Evolutionary conservation across 2,888 invertebrate genomes (phyloP).

Genomic region (Aethes cnicana): DNA sequence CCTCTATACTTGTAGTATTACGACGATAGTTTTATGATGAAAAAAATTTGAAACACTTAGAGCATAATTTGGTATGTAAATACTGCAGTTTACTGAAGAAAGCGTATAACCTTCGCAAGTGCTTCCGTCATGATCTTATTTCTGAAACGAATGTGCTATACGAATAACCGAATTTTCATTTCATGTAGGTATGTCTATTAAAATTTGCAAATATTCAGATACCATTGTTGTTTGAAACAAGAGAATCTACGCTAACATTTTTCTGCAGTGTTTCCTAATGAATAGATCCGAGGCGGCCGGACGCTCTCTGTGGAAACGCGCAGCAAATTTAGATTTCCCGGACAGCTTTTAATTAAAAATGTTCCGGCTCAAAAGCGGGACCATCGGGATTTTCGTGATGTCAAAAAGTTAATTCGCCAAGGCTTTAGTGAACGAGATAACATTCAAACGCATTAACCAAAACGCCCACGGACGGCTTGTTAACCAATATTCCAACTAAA

Average conservation of each 20-base stretch:
- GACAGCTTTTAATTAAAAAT: constrained; percentile 61
- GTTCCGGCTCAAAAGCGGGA: constrained; percentile 42
- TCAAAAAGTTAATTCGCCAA: constrained; percentile 50
- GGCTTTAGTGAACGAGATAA: constrained; percentile 29
- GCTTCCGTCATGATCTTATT: no score
- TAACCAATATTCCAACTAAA: no score
- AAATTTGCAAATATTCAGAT: no score
- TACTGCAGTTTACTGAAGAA: no score
- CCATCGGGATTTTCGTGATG: constrained; percentile 50
- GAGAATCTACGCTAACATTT: constrained; percentile 6
- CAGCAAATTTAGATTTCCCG: constrained; percentile 40
- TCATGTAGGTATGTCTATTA: no score
- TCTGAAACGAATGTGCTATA: no score
- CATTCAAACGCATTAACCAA: neutral
- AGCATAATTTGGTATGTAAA: no score
- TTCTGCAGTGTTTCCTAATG: constrained; percentile 20
- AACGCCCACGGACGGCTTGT: neutral
- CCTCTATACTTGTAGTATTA: no score
- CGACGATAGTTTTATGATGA: no score
- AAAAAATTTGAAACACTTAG: no score
- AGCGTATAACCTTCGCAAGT: no score
- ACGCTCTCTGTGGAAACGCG: neutral
- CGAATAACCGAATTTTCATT: no score
- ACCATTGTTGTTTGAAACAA: constrained; percentile 1
- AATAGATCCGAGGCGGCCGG: constrained; percentile 7